Evolutionary conservation across 2,888 invertebrate genomes (phyloP), one percentile per base, ranked within the genome.

Genomic region (Chirona hameri): DNA sequence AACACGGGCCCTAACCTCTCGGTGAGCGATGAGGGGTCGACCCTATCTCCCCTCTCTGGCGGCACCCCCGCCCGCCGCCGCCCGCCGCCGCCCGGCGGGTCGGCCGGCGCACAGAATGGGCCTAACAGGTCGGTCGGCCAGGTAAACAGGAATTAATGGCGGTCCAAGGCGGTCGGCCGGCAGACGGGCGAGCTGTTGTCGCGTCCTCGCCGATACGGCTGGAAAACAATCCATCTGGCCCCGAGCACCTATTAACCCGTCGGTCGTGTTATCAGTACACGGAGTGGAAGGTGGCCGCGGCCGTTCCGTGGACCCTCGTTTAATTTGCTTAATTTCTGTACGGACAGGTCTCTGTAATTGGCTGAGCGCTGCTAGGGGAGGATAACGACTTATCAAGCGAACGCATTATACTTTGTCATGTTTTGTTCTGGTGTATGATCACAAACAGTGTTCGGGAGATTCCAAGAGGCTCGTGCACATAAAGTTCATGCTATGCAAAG

Each of bases 131-230:
- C 4, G 39, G 21, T 3, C 76, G 31, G 76, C 10, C 15, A 15
- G 46, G 76, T 76, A 76, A 76, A 76, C 76, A 76, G 39, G 76
- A 46, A 46, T 76, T 76, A 76, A 76, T 76, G 76, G 76, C n/a
- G 39, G 39, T 9, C 76, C 69, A 39, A 39, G 39, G 7, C 39
- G 65, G 27, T 7, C n/a, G 65, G 27, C 27, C n/a, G 7, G 65
- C 29, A 18, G 69, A 31, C 69, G 29, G 69, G 15, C 31, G 29
- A 14, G 15, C 29, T 69, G 29, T 39, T 76, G 76, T 76, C 39
- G 1, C 0, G 76, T 46, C 18, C 31, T 10, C 46, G 18, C 72
- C 29, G 72, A 76, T 76, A 24, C 76, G 21, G 76, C 39, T 76
- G 39, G 10, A 76, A 76, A 76, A 76, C 76, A 76, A 76, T 76